Base-by-base conservation (phyloP, 2,113 vertebrate species). In the Urocolius indicus region DNA sequence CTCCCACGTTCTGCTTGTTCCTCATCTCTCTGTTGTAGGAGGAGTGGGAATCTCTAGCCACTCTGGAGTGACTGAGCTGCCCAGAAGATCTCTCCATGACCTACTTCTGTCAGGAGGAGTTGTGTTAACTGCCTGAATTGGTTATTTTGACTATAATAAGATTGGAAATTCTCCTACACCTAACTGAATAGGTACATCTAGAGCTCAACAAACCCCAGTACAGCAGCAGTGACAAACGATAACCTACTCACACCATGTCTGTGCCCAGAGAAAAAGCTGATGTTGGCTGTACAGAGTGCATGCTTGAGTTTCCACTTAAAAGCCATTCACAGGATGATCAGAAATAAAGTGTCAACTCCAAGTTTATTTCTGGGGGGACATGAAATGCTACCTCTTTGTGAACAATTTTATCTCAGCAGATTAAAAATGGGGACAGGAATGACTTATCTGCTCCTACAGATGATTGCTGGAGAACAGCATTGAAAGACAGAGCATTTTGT, bases 321-420 rank as follows among this genome's bases (percentile, higher is more conserved):
- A 89, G 22, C 16, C 3, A 0, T 34, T 58, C 6, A 18, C 10
- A 32, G 9, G 45, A 26, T 22, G 9, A 66, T 45, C 58, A 58
- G 24, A 87, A 73, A 54, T 1, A 3, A 90, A 43, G 32, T 86
- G 32, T 21, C 78, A 61, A 32, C 32, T 59, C 23, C 34, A 57
- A 13, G 18, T 29, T 34, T 58, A 13, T 11, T 63, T 86, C 65
- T 32, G 7, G 5, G 13, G 16, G 13, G 11, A 30, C 29, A 55
- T 0, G 0, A 62, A 82, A 45, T 2, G 0, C 6, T 16, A 9
- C 9, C 21, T 58, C 22, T 23, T 22, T 6, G 1, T 29, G 32
- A 78, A 20, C 2, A 23, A 41, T 49, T 73, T 41, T 58, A 16
- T 30, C 36, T 57, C 27, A 1, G 26, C 24, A 54, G 61, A 92